Conservation (phyloP, 2,797 vertebrate genomes). For the Austrolebias charrua region DNA sequence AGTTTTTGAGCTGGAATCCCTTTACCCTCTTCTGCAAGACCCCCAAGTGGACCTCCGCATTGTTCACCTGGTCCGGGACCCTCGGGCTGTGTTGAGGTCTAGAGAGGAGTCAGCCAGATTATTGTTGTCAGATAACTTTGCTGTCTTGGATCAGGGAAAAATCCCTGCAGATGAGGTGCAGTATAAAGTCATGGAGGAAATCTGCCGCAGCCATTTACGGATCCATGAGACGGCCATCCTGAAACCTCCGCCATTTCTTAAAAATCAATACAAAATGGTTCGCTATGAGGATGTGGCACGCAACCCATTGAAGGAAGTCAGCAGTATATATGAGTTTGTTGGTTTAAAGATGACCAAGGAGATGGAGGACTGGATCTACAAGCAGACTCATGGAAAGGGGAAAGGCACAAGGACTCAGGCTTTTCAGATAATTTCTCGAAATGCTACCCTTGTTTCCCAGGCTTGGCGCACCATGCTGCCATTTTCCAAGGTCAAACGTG, state of each 20-base stretch:
- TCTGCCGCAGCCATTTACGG: slow-evolving; percentile 90
- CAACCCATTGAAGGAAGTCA: slow-evolving; percentile 82
- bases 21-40: slow-evolving; percentile 90
- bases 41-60: slow-evolving; percentile 86
- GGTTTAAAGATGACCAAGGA: slow-evolving; percentile 79
- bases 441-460: slow-evolving; percentile 86
- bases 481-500: slow-evolving; percentile 79
- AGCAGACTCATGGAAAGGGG: slow-evolving; percentile 87
- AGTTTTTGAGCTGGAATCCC: slow-evolving; percentile 90
- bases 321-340: slow-evolving; percentile 84
- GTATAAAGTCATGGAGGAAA: slow-evolving; percentile 84
- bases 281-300: slow-evolving; percentile 91
- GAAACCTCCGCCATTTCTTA: slow-evolving; percentile 86
- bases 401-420: slow-evolving; percentile 79
- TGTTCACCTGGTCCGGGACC: slow-evolving; percentile 92
- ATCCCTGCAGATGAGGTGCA: slow-evolving; percentile 72
- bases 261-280: slow-evolving; percentile 88
- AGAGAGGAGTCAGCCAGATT: slow-evolving; percentile 78
- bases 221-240: slow-evolving; percentile 84
- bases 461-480: slow-evolving; percentile 88
- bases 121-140: slow-evolving; percentile 76
- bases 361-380: slow-evolving; percentile 87
- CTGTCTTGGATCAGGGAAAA: slow-evolving; percentile 84
- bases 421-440: slow-evolving; percentile 88
- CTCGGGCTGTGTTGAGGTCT: slow-evolving; percentile 87